A percentile compares a stretch with the other conserved stretches of the same genome.
Conservation (phyloP, 2,888 invertebrate genomes). For the Cephalotes varians region DNA sequence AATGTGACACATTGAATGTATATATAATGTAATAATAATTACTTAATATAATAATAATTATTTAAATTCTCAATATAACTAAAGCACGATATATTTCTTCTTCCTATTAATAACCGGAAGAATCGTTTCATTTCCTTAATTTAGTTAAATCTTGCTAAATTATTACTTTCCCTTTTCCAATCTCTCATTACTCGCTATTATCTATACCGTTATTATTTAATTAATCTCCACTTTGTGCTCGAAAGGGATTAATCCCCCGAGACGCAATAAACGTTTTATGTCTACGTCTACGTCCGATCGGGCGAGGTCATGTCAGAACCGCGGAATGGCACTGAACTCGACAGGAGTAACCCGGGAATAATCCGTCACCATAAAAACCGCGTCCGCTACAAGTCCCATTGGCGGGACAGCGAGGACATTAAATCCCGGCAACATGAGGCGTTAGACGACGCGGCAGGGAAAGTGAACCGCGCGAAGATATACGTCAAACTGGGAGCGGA, state of each 20-base stretch:
- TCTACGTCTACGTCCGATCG: constrained; percentile 13
- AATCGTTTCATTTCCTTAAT: not conserved
- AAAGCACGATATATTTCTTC: not conserved
- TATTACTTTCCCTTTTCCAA: not conserved
- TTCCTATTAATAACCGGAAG: not conserved
- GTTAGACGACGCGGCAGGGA: constrained; percentile 15
- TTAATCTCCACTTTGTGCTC: constrained; percentile 69
- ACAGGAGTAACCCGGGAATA: constrained; percentile 49
- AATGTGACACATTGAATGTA: not conserved
- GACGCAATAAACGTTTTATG: constrained; percentile 44
- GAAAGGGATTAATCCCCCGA: constrained; percentile 33
- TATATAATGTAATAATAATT: not conserved
- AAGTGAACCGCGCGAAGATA: constrained; percentile 26
- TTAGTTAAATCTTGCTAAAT: constrained; percentile 10
- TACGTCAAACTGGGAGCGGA: constrained; percentile 20
- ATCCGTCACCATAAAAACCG: constrained; percentile 49
- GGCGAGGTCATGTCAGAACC: constrained; percentile 13
- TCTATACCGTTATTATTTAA: constrained; percentile 79
- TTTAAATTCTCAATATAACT: not conserved
- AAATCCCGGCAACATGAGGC: constrained; percentile 30
- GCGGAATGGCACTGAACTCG: constrained; percentile 34
- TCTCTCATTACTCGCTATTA: constrained; percentile 58
- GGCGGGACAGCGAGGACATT: constrained; percentile 10
- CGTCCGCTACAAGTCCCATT: constrained; percentile 33
- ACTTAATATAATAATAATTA: too few species aligned